Percentiles rank a stretch among this genome's conserved stretches.
These are phyloP conservation scores for Sander lucioperca DNA, from an alignment of 2,113 vertebrate genomes.

Conservation along the genomic window DNA sequence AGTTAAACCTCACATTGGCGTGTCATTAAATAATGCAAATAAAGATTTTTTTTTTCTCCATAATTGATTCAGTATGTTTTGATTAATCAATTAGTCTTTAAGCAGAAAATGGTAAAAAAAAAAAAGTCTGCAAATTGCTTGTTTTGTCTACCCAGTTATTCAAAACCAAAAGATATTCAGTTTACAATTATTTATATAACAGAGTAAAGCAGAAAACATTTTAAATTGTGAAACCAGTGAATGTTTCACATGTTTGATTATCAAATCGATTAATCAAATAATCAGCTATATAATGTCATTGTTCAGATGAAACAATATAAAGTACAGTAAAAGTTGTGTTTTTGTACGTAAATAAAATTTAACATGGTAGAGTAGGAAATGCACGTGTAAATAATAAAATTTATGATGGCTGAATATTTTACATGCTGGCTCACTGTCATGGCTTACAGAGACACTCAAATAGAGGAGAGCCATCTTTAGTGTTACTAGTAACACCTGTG, in stretches of 20 bases:
- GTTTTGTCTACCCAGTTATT: background rate
- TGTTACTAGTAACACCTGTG: background rate
- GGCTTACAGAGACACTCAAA: background rate
- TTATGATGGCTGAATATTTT: background rate
- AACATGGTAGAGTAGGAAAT: background rate
- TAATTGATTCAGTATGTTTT: background rate
- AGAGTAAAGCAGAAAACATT: background rate
- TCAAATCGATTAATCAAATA: background rate
- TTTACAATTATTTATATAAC: background rate
- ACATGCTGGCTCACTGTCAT: background rate
- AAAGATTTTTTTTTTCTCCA: background rate
- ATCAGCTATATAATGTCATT: background rate
- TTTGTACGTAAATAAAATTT: background rate
- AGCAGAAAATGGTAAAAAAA: background rate
- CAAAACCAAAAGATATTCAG: background rate
- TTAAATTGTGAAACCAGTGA: background rate
- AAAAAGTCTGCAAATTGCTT: background rate
- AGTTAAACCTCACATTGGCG: background rate
- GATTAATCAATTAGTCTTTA: background rate
- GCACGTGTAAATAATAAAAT: background rate
- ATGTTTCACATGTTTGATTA: background rate
- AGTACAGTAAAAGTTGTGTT: background rate
- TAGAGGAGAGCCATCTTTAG: background rate
- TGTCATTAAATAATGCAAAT: background rate
- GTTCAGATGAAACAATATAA: background rate